phyloP scores from a whole-genome alignment of 2,113 vertebrate species.

The Lasiurus borealis region DNA sequence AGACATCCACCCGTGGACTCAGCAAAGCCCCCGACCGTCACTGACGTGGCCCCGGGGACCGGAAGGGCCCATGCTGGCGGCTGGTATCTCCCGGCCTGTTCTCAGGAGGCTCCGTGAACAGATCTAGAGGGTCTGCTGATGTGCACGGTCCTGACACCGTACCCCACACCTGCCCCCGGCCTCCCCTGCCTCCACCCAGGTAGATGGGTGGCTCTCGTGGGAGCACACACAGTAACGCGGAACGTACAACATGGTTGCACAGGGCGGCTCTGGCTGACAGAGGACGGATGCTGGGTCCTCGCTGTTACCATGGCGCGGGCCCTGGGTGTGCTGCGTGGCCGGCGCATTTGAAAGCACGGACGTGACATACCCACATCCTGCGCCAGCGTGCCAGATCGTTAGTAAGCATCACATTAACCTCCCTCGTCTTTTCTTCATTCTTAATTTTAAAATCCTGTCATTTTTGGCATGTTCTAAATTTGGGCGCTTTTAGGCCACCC shows the following conservation, averaged over 20 bases:
- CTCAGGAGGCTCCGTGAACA: rapidly evolving
- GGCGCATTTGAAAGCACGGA: background rate
- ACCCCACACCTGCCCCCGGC: rapidly evolving
- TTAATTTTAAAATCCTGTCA: slow-evolving; percentile 62
- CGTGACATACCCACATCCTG: background rate
- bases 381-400: background rate
- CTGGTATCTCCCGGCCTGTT: rapidly evolving
- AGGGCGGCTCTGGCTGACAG: rapidly evolving
- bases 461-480: slow-evolving; percentile 53
- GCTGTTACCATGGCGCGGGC: background rate
- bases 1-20: rapidly evolving
- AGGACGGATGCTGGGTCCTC: background rate
- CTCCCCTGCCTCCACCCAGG: background rate
- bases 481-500: slow-evolving; percentile 66
- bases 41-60: rapidly evolving
- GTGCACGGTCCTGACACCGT: background rate
- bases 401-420: background rate
- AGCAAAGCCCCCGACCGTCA: rapidly evolving
- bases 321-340: no score
- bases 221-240: rapidly evolving
- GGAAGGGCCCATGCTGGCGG: background rate
- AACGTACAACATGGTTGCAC: rapidly evolving
- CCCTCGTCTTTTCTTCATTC: background rate
- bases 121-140: rapidly evolving
- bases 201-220: no score